phyloP scores from a whole-genome alignment of 2,113 vertebrate species.

The Nestor notabilis region DNA sequence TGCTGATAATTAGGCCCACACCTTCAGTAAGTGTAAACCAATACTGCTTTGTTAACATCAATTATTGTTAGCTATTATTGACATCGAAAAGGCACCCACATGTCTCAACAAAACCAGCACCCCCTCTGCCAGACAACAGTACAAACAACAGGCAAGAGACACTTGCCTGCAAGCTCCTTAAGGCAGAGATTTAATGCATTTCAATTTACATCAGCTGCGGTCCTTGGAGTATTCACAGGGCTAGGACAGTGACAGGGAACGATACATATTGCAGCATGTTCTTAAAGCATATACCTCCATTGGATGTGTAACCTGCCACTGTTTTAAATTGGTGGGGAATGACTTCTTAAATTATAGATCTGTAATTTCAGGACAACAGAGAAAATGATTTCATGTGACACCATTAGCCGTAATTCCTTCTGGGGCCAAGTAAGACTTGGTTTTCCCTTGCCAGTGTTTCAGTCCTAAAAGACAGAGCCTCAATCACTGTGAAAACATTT shows the following conservation, averaged over 20 bases:
- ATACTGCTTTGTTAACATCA: not conserved
- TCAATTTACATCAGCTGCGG: not conserved
- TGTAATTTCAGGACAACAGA: not conserved
- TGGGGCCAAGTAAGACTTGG: not conserved
- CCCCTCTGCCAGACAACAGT: not conserved
- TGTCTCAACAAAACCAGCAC: not conserved
- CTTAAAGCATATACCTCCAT: not conserved
- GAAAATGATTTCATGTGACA: not conserved
- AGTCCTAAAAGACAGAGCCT: not conserved
- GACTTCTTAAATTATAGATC: not conserved
- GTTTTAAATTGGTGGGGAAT: not conserved
- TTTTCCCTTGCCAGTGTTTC: not conserved
- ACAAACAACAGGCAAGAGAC: not conserved
- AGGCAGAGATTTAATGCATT: not conserved
- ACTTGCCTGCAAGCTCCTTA: not conserved
- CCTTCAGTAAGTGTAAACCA: not conserved
- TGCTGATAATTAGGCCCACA: not conserved
- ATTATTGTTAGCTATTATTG: not conserved
- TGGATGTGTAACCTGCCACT: not conserved
- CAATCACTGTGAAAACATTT: not conserved
- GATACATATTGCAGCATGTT: not conserved
- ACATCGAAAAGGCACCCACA: not conserved
- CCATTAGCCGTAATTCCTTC: not conserved
- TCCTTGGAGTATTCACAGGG: not conserved
- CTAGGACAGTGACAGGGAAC: not conserved